Base-by-base conservation (phyloP, 2,113 vertebrate species). In the Chaenogobius annularis region DNA sequence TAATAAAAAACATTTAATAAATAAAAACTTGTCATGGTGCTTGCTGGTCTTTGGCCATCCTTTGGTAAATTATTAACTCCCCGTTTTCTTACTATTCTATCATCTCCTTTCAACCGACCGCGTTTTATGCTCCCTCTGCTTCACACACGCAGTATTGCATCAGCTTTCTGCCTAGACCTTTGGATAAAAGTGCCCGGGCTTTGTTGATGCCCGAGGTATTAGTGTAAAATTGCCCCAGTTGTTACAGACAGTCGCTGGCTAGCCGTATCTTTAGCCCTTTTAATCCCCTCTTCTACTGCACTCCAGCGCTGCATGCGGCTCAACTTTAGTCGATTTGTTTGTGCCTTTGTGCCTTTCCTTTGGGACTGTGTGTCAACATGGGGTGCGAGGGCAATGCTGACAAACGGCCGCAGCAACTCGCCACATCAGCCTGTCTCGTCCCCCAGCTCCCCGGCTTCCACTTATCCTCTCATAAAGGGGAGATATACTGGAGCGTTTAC, bases 161-260 rank as follows among this genome's bases (percentile, higher is more conserved):
- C 59, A 62, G 31, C 59, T 40, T 17, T 7, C 59, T 40, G 59
- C 63, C 52, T 14, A 61, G 70, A 77, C 73, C 68, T 79, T 71
- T 43, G 71, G 35, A 52, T 77, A 61, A 71, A 83, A 70, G 58
- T 66, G 35, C 43, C 48, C 66, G 55, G 7, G 50, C 70, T 83
- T 67, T 83, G 84, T 81, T 75, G 82, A 72, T 66, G 73, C 80
- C 73, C 40, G 46, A 81, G 76, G 74, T 83, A 81, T 81, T 79
- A 71, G 77, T 79, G 37, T 74, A 68, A 76, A 72, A 85, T 40
- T 20, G n/a, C 58, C 62, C 56, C 2, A 26, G 31, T 61, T 55
- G 22, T n/a, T 44, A 13, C 64, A 66, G 62, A 62, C 74, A 75
- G 66, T 70, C 63, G 35, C 31, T n/a, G 58, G 61, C 72, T 43